Base-by-base conservation (phyloP, 2,797 vertebrate species). In the Diceros bicornis region DNA sequence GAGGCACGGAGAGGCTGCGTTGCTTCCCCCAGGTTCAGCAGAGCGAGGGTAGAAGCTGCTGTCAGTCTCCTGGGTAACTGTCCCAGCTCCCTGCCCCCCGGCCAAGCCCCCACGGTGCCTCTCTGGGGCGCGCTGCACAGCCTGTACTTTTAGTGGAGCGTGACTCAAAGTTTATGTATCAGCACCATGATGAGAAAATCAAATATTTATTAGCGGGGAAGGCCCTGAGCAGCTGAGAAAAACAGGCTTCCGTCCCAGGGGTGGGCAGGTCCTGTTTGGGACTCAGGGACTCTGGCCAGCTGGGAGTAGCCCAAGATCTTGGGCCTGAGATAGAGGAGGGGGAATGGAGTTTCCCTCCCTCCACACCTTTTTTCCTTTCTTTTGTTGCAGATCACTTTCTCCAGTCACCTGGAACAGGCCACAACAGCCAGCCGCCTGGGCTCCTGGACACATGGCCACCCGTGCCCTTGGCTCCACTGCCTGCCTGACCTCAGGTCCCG, bases 81-180 rank as follows among this genome's bases (percentile, higher is more conserved):
- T 55, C 29, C 37, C 11, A 1, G 41, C 34, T 23, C 21, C 1
- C 20, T 47, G 7, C 16, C 13, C 18, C 61, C 7, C 20, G 37
- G n/a, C 57, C 34, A 27, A 41, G 57, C 21, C n/a, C n/a, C 64
- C 29, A 2, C 0, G 0, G 6, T 32, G 50, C 71, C 83, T 44
- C 62, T 18, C 61, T 5, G 61, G 21, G 57, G 78, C 72, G 64
- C 44, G 89, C 95, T 41, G 61, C 34, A n/a, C 13, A 37, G 91
- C 72, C 68, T 8, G 1, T 13, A 27, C 71, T 96, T 96, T 88
- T 1, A 91, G 89, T 17, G 55, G 74, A 2, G 0, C 0, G 4
- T 34, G 68, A 90, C 87, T 96, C 81, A 32, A 32, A 89, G 95
- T 89, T 83, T 94, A 23, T 34, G 2, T 68, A 57, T 95, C 78